These are phyloP conservation scores for Heliconius aoede DNA, from an alignment of 2,888 invertebrate species.

Conservation along the genomic window DNA sequence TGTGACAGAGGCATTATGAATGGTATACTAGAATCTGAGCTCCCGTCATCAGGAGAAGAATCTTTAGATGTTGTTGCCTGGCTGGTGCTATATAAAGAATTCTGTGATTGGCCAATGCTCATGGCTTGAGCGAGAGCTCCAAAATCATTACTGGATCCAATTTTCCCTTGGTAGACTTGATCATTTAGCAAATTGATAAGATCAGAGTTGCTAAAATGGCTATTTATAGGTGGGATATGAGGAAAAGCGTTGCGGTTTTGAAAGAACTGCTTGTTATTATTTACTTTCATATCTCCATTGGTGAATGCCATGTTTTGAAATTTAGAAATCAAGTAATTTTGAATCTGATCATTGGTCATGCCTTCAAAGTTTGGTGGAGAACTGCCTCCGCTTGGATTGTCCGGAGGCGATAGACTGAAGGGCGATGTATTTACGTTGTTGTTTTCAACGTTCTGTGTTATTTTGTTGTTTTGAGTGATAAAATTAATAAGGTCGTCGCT, in stretches of 20 bases:
- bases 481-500: constrained; percentile 65
- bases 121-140: constrained; percentile 64
- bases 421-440: constrained; percentile 65
- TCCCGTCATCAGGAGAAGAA: constrained; percentile 67
- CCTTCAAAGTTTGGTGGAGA: constrained; percentile 63
- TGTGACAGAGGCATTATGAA: constrained; percentile 88
- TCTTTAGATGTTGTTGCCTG: constrained; percentile 80
- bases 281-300: constrained; percentile 56
- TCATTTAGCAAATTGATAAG: constrained; percentile 63
- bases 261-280: constrained; percentile 68
- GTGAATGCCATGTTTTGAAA: constrained; percentile 69
- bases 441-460: constrained; percentile 64
- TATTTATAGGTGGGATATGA: constrained; percentile 69
- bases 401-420: constrained; percentile 56
- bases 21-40: constrained; percentile 76
- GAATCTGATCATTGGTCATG: constrained; percentile 75
- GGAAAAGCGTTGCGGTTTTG: constrained; percentile 77
- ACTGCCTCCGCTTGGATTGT: constrained; percentile 55
- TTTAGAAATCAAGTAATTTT: constrained; percentile 71
- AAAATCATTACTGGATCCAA: constrained; percentile 59
- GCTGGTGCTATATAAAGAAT: constrained; percentile 67
- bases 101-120: constrained; percentile 70
- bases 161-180: constrained; percentile 58
- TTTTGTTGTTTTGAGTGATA: constrained; percentile 57
- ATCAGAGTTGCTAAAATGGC: constrained; percentile 69